Evolutionary conservation across 2,888 invertebrate species (phyloP).

Genomic region (Cecidostiba fungosa): DNA sequence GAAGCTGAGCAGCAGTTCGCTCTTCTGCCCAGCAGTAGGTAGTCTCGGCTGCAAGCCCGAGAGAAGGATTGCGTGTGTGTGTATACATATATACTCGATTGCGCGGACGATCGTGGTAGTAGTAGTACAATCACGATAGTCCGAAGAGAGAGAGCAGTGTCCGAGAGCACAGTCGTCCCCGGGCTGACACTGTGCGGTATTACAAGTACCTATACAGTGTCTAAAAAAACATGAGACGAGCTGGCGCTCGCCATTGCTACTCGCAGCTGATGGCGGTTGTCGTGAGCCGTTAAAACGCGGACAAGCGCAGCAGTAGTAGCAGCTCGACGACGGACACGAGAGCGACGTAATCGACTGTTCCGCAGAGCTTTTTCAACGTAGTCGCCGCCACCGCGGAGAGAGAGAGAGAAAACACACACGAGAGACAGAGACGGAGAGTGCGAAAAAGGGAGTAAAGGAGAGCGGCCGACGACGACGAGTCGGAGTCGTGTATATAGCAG

Average conservation of each 20-base stretch:
- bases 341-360: background rate
- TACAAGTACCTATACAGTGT: background rate
- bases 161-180: background rate
- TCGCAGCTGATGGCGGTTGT: conserved; percentile 79
- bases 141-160: background rate
- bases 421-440: background rate
- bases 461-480: background rate
- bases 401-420: background rate
- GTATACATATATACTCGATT: background rate
- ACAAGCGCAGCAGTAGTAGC: conserved; percentile 17
- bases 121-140: no score
- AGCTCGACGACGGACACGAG: conserved; percentile 2
- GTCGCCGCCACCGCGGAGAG: no score
- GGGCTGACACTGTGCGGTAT: background rate
- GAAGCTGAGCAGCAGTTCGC: background rate
- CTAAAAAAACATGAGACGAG: conserved; percentile 48
- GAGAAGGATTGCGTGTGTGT: background rate
- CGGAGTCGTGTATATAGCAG: background rate
- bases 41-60: conserved; percentile 1
- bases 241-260: conserved; percentile 65
- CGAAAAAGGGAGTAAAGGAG: background rate
- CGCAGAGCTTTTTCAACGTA: conserved; percentile 30
- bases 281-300: conserved; percentile 66
- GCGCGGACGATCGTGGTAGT: background rate
- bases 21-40: background rate